Conservation (phyloP, 2,113 vertebrate species). For the cat (Felis catus) region F.catus_Fca126_mat1.0 CM031411.1:41689001-41689500, state of each 20-base stretch:
- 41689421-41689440: not conserved
- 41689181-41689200: conserved; percentile 56
- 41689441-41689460: not conserved
- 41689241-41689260: conserved; percentile 79
- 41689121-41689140: conserved; percentile 50
- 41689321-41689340: not conserved
- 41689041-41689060: not conserved
- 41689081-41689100: not conserved
- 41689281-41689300: not conserved
- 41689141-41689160: conserved; percentile 16
- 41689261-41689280: conserved; percentile 54
- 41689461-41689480: not conserved
- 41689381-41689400: not conserved
- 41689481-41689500: not conserved
- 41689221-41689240: conserved; percentile 79
- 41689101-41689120: not conserved
- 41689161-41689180: conserved; percentile 64
- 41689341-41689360: not conserved
- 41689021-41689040: not conserved
- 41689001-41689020: not conserved
- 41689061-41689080: not conserved
- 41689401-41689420: not conserved
- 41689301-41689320: not conserved
- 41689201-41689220: conserved; percentile 78
- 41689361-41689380: not conserved